Percentiles rank a stretch among this genome's conserved stretches.
These are phyloP conservation scores for Abscondita cerata DNA, from an alignment of 2,888 invertebrate genomes.

Conservation along the genomic window DNA sequence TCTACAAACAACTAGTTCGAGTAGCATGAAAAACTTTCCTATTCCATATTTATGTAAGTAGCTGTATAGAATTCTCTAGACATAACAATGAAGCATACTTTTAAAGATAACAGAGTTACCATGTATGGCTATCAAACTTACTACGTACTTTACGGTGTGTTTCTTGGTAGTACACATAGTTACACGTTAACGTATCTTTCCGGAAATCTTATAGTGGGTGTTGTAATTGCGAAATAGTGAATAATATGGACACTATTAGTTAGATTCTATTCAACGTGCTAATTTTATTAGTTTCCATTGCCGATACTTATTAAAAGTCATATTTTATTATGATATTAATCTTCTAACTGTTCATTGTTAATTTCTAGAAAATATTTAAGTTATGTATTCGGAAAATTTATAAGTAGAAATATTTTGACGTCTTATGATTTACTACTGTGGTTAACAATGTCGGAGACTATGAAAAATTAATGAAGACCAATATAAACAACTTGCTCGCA, in stretches of 20 bases:
- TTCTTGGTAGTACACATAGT: conserved; percentile 18
- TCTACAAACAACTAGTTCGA: conserved; percentile 19
- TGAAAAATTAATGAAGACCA: no score
- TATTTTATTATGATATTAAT: not conserved
- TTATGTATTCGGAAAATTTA: no score
- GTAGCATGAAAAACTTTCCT: conserved; percentile 20
- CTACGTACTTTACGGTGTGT: conserved; percentile 20
- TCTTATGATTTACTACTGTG: no score
- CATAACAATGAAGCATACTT: conserved; percentile 25
- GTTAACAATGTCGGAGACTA: no score
- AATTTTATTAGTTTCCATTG: conserved; percentile 8
- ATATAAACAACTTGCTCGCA: no score
- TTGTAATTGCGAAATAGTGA: conserved; percentile 18
- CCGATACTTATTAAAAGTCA: not conserved
- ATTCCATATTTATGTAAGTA: conserved; percentile 27
- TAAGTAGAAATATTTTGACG: no score
- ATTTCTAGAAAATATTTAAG: no score
- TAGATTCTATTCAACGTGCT: conserved; percentile 10
- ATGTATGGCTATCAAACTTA: conserved; percentile 25
- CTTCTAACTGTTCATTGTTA: conserved; percentile 1
- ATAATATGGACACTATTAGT: conserved; percentile 9
- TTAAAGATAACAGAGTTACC: conserved; percentile 16
- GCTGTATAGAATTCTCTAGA: conserved; percentile 19
- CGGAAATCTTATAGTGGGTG: conserved; percentile 22
- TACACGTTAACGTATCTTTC: conserved; percentile 26